Conservation (phyloP, 2,888 invertebrate genomes). For the Limnephilus lunatus region DNA sequence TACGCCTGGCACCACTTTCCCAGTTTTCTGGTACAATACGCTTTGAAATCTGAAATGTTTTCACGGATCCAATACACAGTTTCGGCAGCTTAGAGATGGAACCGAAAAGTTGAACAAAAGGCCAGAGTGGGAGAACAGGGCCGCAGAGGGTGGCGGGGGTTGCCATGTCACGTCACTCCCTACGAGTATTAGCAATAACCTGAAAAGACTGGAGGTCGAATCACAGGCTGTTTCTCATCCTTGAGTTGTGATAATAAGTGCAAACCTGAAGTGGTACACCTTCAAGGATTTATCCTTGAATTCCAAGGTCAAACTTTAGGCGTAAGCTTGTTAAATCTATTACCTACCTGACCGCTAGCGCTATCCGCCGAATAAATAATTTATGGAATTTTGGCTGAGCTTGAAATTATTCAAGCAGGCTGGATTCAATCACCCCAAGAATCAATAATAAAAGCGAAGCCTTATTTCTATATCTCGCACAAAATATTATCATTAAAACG, state of each 20-base stretch:
- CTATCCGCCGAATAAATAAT: neutral
- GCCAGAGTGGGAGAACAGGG: constrained; percentile 24
- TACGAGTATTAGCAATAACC: constrained; percentile 64
- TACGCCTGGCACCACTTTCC: constrained; percentile 3
- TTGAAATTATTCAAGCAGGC: neutral
- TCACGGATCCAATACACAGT: constrained; percentile 42
- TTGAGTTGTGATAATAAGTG: neutral
- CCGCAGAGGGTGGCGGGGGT: constrained; percentile 15
- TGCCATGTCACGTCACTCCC: constrained; percentile 60
- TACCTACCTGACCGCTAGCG: neutral
- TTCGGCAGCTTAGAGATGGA: constrained; percentile 36
- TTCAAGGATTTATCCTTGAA: neutral
- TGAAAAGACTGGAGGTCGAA: constrained; percentile 41
- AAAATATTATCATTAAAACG: neutral
- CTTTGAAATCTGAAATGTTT: constrained; percentile 32
- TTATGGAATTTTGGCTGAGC: neutral
- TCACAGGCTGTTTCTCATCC: constrained; percentile 17
- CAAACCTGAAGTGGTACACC: neutral
- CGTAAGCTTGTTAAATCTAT: neutral
- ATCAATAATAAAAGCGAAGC: neutral
- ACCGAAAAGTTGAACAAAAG: constrained; percentile 43
- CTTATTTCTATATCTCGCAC: neutral
- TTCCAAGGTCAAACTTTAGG: neutral
- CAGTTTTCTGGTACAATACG: constrained; percentile 36
- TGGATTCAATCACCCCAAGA: neutral